phyloP scores from a whole-genome alignment of 1,140 invertebrate species.

The Drosophila azteca region DNA sequence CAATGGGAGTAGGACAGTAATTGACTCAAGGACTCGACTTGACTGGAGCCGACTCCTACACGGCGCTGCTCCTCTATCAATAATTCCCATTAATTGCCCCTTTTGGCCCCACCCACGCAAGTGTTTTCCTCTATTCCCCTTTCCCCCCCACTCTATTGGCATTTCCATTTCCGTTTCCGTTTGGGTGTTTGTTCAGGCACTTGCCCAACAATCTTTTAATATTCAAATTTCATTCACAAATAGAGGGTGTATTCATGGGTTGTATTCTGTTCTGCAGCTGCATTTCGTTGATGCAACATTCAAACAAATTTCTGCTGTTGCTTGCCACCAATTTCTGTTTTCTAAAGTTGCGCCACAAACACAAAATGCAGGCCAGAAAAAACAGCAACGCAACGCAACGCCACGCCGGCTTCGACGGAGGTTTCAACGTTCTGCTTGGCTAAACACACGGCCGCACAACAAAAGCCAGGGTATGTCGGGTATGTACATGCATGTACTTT shows the following conservation, averaged over 20 bases:
- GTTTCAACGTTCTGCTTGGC: conserved; percentile 68
- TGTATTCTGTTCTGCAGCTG: conserved; percentile 14
- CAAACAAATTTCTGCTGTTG: conserved; percentile 31
- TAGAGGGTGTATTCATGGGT: conserved; percentile 14
- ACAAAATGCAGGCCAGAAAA: conserved; percentile 35
- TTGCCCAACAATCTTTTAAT: conserved; percentile 75
- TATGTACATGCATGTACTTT: conserved; percentile 13
- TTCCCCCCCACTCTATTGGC: conserved; percentile 23
- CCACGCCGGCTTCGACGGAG: conserved; percentile 29
- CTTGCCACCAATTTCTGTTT: conserved; percentile 50
- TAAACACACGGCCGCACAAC: conserved; percentile 42
- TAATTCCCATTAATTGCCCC: conserved; percentile 51
- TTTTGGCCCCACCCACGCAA: conserved; percentile 18
- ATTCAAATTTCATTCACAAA: conserved; percentile 66
- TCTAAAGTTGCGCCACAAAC: conserved; percentile 59
- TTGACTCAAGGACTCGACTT: conserved; percentile 26
- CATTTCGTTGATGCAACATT: conserved; percentile 44
- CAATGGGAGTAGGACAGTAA: conserved; percentile 49
- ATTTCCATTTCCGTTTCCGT: conserved; percentile 59
- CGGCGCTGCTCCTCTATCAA: conserved; percentile 16
- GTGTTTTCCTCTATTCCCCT: neutral
- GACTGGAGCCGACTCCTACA: neutral
- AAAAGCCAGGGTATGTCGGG: conserved; percentile 27
- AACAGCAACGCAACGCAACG: conserved; percentile 33
- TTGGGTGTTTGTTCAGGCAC: conserved; percentile 16